Conservation (phyloP, 2,888 invertebrate genomes). For the Tineola bisselliella region DNA sequence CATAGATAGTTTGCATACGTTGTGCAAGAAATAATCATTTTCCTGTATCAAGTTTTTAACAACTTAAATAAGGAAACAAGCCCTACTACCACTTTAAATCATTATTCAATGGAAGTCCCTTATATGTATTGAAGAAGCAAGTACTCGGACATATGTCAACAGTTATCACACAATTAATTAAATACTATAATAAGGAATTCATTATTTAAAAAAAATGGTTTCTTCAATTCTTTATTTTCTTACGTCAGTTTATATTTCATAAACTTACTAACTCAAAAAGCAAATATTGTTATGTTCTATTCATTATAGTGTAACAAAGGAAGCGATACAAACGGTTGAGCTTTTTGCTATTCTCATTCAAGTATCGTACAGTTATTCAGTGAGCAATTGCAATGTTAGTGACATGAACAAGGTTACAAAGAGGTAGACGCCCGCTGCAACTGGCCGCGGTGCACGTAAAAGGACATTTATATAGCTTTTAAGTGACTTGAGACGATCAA, state of each 20-base stretch:
- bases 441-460: slow-evolving; percentile 35
- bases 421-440: slow-evolving; percentile 51
- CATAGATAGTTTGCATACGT: background rate
- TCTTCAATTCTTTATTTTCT: too few species aligned
- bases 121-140: too few species aligned
- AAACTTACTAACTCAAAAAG: too few species aligned
- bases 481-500: slow-evolving; percentile 33
- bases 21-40: background rate
- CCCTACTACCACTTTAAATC: background rate
- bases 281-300: too few species aligned
- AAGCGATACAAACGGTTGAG: slow-evolving; percentile 17
- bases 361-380: slow-evolving; percentile 47
- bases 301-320: background rate
- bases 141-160: too few species aligned
- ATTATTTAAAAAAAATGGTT: too few species aligned
- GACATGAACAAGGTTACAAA: slow-evolving; percentile 56
- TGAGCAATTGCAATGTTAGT: slow-evolving; percentile 33
- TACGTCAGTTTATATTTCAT: too few species aligned
- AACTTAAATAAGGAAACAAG: background rate
- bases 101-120: too few species aligned
- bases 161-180: too few species aligned
- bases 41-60: background rate
- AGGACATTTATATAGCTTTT: slow-evolving; percentile 30
- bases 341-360: slow-evolving; percentile 50
- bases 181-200: too few species aligned